Conservation (phyloP, 92 coral and sea anemone genomes). For the Parazoanthus swiftii region DNA sequence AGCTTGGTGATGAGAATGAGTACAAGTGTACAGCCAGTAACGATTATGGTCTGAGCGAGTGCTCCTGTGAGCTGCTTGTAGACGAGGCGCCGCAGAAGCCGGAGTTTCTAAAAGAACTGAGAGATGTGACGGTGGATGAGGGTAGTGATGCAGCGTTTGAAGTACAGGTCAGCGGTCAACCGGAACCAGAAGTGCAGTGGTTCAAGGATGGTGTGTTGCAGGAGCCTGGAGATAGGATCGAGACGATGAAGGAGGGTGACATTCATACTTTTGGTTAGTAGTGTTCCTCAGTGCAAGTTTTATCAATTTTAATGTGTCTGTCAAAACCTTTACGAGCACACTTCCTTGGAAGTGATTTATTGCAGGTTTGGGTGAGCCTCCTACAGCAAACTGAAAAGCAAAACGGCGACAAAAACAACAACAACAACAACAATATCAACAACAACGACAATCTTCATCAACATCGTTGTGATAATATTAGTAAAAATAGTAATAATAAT, state of each 20-base stretch:
- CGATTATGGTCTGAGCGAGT: constrained; percentile 59
- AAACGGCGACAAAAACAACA: too few relatives aligned
- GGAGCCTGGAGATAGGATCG: constrained; percentile 62
- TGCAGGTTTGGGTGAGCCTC: too few relatives aligned
- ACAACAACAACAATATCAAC: too few relatives aligned
- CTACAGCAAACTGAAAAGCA: too few relatives aligned
- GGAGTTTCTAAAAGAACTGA: constrained; percentile 65
- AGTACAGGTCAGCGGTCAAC: constrained; percentile 74
- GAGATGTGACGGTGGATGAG: constrained; percentile 55
- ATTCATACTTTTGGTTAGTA: constrained; percentile 43
- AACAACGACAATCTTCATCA: too few relatives aligned
- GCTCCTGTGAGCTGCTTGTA: constrained; percentile 76
- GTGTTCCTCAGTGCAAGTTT: neutral
- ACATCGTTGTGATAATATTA: too few relatives aligned
- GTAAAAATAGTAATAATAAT: too few relatives aligned
- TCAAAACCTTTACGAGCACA: too few relatives aligned
- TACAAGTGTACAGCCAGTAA: constrained; percentile 83
- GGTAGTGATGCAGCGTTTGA: constrained; percentile 68
- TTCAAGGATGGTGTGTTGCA: constrained; percentile 69
- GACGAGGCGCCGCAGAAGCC: constrained; percentile 76
- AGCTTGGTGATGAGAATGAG: constrained; percentile 83
- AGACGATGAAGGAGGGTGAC: constrained; percentile 47
- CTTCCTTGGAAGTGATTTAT: too few relatives aligned
- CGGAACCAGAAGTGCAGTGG: constrained; percentile 86
- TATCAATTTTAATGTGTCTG: neutral